phyloP scores from a whole-genome alignment of 2,113 vertebrate species.

The Centropristis striata region DNA sequence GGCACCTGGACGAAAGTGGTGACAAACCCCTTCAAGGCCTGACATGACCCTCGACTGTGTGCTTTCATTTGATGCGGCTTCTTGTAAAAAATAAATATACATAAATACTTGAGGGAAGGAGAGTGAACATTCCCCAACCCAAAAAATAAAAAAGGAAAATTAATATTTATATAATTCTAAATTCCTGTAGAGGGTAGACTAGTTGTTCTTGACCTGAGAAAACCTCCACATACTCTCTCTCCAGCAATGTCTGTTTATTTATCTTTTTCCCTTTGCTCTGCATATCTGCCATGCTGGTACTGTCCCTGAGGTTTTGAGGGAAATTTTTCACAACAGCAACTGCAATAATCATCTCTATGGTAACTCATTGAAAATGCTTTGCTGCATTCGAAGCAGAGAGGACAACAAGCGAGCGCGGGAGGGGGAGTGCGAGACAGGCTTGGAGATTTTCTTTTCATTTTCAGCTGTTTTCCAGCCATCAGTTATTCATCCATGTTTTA shows the following conservation, averaged over 20 bases:
- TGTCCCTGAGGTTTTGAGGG: constrained; percentile 56
- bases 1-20: constrained; percentile 50
- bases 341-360: constrained; percentile 73
- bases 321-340: constrained; percentile 52
- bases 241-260: constrained; percentile 34
- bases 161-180: constrained; percentile 30
- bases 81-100: constrained; percentile 37
- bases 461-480: constrained; percentile 66
- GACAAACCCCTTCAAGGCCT: constrained; percentile 38
- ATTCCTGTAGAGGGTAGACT: constrained; percentile 10
- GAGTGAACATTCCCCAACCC: neutral
- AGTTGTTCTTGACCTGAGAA: constrained; percentile 25
- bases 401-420: constrained; percentile 38
- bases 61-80: constrained; percentile 27
- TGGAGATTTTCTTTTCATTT: constrained; percentile 66
- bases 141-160: constrained; percentile 24
- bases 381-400: constrained; percentile 52
- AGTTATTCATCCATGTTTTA: constrained; percentile 67
- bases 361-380: constrained; percentile 62
- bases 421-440: neutral
- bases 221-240: constrained; percentile 16
- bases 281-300: constrained; percentile 47
- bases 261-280: constrained; percentile 35
- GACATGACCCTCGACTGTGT: constrained; percentile 21
- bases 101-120: constrained; percentile 13